Evolutionary conservation across 2,113 vertebrate species (phyloP).

Genomic region (Parus major): DNA sequence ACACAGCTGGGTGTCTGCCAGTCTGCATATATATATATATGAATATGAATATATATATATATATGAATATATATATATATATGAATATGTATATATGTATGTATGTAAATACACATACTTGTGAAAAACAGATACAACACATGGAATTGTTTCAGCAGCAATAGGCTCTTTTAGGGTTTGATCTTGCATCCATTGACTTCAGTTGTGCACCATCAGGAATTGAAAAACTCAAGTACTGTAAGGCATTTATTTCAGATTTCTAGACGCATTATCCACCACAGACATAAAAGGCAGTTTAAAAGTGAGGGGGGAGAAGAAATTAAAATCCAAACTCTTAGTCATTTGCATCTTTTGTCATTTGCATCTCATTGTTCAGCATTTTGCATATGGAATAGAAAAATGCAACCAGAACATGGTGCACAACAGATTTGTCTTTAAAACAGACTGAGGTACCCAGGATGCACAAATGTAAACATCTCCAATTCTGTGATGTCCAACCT

Average conservation of each 20-base stretch:
- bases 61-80: no score
- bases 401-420: not conserved
- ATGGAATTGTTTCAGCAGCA: not conserved
- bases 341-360: constrained; percentile 3
- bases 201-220: not conserved
- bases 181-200: not conserved
- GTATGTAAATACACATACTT: not conserved
- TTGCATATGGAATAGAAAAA: constrained; percentile 31
- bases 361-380: constrained; percentile 4
- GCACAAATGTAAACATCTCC: not conserved
- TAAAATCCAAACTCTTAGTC: not conserved
- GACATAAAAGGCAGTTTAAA: not conserved
- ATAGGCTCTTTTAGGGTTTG: not conserved
- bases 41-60: no score
- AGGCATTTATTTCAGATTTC: not conserved
- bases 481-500: not conserved
- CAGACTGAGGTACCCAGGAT: not conserved
- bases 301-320: not conserved
- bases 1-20: not conserved
- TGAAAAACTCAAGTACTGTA: not conserved
- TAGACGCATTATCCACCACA: not conserved
- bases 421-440: not conserved
- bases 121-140: not conserved
- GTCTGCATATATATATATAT: not conserved
- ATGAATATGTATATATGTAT: no score